Evolutionary conservation across 2,888 invertebrate species (phyloP).

Genomic region (Cynaeus angustus): DNA sequence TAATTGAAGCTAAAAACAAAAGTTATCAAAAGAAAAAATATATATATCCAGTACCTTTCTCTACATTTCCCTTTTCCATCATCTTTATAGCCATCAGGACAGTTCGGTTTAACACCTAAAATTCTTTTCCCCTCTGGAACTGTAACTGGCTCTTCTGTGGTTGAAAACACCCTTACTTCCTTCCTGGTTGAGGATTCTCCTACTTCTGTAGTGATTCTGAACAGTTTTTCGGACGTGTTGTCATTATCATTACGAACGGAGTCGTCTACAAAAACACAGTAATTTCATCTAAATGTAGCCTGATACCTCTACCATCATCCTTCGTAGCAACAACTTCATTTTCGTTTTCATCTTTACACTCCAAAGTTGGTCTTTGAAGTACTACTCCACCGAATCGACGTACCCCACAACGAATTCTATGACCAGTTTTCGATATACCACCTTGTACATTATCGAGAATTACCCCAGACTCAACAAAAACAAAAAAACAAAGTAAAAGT

Average conservation of each 20-base stretch:
- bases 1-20: not conserved
- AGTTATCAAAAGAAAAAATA: not conserved
- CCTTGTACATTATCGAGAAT: conserved; percentile 19
- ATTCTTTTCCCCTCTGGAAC: conserved; percentile 28
- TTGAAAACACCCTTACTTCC: too few relatives aligned
- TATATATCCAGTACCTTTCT: conserved; percentile 35
- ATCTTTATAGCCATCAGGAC: conserved; percentile 37
- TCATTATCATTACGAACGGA: too few relatives aligned
- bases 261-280: too few relatives aligned
- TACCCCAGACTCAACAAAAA: conserved; percentile 28
- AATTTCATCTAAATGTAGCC: too few relatives aligned
- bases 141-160: not conserved
- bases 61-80: conserved; percentile 46
- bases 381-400: conserved; percentile 13
- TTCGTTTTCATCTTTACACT: not conserved
- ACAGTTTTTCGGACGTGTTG: too few relatives aligned
- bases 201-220: too few relatives aligned
- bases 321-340: too few relatives aligned
- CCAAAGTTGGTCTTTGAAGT: not conserved
- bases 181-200: too few relatives aligned
- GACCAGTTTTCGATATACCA: conserved; percentile 20
- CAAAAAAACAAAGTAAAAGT: conserved; percentile 5
- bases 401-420: conserved; percentile 19
- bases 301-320: too few relatives aligned
- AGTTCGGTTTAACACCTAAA: conserved; percentile 40